Conservation (phyloP, 1,140 invertebrate genomes). For the Drosophila virilis region DNA sequence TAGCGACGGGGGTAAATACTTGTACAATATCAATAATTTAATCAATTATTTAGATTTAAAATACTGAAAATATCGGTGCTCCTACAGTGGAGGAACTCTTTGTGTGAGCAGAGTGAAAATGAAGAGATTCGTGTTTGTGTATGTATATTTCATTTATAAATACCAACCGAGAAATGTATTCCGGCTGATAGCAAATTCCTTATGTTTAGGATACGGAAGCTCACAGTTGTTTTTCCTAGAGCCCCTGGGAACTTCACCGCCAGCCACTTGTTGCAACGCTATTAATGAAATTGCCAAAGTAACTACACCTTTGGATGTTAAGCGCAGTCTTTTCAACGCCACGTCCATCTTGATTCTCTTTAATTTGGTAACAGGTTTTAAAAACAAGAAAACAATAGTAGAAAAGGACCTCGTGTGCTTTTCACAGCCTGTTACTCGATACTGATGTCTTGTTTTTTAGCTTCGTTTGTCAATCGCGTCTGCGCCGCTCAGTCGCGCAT, state of each 20-base stretch:
- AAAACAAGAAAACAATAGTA: neutral
- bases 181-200: neutral
- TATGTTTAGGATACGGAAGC: neutral
- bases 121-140: too few relatives aligned
- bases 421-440: neutral
- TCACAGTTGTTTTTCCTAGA: neutral
- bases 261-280: slow-evolving; percentile 4
- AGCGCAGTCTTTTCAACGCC: neutral
- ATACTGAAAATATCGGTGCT: too few relatives aligned
- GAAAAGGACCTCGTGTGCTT: neutral
- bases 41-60: too few relatives aligned
- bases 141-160: too few relatives aligned
- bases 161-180: neutral
- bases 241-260: neutral
- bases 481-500: neutral
- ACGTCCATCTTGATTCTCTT: neutral
- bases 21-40: too few relatives aligned
- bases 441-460: neutral
- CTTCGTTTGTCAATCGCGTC: neutral
- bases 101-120: too few relatives aligned
- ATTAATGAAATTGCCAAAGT: neutral
- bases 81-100: too few relatives aligned
- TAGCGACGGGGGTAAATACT: too few relatives aligned
- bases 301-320: too few relatives aligned
- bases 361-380: neutral